Evolutionary conservation across 2,888 invertebrate species (phyloP).

Genomic region (Caenorhabditis virilis): DNA sequence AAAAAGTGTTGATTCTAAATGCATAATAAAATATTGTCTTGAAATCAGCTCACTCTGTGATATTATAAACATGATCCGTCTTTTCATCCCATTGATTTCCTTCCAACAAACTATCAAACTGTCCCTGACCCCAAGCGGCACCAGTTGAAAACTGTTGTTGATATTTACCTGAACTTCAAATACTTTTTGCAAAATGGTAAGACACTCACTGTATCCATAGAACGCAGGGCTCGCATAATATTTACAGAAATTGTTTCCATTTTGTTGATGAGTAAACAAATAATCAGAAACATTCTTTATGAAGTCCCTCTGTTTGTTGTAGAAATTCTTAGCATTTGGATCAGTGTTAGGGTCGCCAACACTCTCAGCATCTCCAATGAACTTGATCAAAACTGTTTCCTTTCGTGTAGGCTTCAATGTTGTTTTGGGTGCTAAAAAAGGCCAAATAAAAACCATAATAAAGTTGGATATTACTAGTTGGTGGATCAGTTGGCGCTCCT

Average conservation of each 20-base stretch:
- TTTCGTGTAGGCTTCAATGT: slow-evolving; percentile 12
- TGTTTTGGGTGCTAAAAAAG: no score
- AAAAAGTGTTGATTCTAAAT: slow-evolving; percentile 2
- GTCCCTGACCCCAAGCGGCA: slow-evolving; percentile 5
- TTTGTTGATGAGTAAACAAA: slow-evolving; percentile 10
- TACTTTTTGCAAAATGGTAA: neutral
- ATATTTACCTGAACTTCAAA: slow-evolving; percentile 10
- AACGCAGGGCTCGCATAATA: slow-evolving; percentile 20
- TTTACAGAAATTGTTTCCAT: slow-evolving; percentile 12
- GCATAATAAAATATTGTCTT: no score
- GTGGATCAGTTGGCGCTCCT: slow-evolving; percentile 27
- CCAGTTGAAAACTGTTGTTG: slow-evolving; percentile 19
- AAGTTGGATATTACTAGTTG: slow-evolving; percentile 13
- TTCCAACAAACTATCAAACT: slow-evolving; percentile 25
- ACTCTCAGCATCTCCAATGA: slow-evolving; percentile 23
- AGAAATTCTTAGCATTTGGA: slow-evolving; percentile 9
- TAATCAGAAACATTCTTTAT: slow-evolving; percentile 20
- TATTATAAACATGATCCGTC: slow-evolving; percentile 19
- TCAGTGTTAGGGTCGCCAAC: slow-evolving; percentile 23
- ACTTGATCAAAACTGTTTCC: slow-evolving; percentile 22
- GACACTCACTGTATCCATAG: slow-evolving; percentile 25
- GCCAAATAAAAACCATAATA: no score
- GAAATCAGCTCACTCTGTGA: slow-evolving; percentile 10
- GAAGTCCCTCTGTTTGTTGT: slow-evolving; percentile 24
- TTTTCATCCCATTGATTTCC: slow-evolving; percentile 18